phyloP scores from a whole-genome alignment of 1,140 invertebrate genomes.

The Drosophila jambulina region DNA sequence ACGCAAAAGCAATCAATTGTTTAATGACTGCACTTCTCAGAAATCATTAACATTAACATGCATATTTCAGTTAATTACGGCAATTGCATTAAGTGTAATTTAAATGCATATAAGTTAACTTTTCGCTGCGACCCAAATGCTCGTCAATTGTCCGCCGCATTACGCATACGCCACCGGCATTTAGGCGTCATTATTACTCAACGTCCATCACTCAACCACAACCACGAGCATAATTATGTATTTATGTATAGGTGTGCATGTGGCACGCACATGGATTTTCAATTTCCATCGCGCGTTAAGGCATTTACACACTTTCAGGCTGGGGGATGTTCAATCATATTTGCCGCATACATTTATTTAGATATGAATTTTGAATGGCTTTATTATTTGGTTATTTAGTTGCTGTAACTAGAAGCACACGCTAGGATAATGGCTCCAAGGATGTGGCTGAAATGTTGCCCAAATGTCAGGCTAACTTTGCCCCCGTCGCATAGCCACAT shows the following conservation, averaged over 20 bases:
- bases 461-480: background rate
- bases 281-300: constrained; percentile 12
- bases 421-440: background rate
- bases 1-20: background rate
- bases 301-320: background rate
- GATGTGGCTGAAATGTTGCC: constrained; percentile 1
- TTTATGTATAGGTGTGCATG: background rate
- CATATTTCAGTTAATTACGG: constrained; percentile 22
- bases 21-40: constrained; percentile 3
- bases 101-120: constrained; percentile 36
- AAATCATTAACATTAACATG: constrained; percentile 21
- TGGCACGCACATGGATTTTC: constrained; percentile 8
- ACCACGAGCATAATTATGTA: constrained; percentile 27
- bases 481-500: background rate
- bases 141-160: constrained; percentile 39
- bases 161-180: constrained; percentile 55
- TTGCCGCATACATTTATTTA: background rate
- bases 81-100: constrained; percentile 36
- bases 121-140: constrained; percentile 11
- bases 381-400: constrained; percentile 20
- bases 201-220: constrained; percentile 3
- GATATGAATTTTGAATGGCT: background rate
- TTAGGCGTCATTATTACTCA: constrained; percentile 37
- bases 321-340: constrained; percentile 2
- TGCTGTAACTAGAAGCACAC: background rate